A percentile compares a stretch with the other conserved stretches of the same genome.
Evolutionary conservation across 2,888 invertebrate genomes (phyloP).

Genomic region (Drosophila trichaetosa): DNA sequence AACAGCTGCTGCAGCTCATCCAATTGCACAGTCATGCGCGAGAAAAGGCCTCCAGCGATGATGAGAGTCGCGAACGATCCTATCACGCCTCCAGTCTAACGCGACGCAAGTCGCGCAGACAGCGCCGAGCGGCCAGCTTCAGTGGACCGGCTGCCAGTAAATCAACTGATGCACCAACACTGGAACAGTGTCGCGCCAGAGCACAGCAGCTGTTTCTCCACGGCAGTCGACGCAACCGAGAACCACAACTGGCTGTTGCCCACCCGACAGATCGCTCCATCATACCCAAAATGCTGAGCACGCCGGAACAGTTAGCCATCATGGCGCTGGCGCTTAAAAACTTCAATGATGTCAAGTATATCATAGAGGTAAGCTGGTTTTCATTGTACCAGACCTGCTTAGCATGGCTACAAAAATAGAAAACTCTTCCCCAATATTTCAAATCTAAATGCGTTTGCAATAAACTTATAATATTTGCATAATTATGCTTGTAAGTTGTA

Average conservation of each 20-base stretch:
- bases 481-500: not conserved
- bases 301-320: constrained; percentile 90
- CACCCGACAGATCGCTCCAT: constrained; percentile 73
- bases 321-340: constrained; percentile 91
- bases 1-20: constrained; percentile 80
- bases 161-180: constrained; percentile 32
- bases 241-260: constrained; percentile 6
- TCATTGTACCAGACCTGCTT: not conserved
- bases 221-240: constrained; percentile 6
- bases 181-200: constrained; percentile 57
- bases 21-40: constrained; percentile 73
- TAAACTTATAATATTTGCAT: not conserved
- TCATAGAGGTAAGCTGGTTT: constrained; percentile 89
- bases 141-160: constrained; percentile 61
- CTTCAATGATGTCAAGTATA: constrained; percentile 90
- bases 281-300: constrained; percentile 88
- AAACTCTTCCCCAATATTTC: not conserved
- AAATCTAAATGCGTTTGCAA: not conserved
- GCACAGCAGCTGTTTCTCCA: constrained; percentile 51
- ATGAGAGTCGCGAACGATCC: constrained; percentile 79
- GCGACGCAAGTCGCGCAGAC: constrained; percentile 77
- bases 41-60: constrained; percentile 83
- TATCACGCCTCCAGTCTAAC: constrained; percentile 77
- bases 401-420: not conserved
- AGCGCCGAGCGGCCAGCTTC: constrained; percentile 79